Evolutionary conservation across 64 coral and sea anemone species (phyloP), one percentile per base, ranked within the genome.

Genomic region (Hydrozoanthus tunicans): DNA sequence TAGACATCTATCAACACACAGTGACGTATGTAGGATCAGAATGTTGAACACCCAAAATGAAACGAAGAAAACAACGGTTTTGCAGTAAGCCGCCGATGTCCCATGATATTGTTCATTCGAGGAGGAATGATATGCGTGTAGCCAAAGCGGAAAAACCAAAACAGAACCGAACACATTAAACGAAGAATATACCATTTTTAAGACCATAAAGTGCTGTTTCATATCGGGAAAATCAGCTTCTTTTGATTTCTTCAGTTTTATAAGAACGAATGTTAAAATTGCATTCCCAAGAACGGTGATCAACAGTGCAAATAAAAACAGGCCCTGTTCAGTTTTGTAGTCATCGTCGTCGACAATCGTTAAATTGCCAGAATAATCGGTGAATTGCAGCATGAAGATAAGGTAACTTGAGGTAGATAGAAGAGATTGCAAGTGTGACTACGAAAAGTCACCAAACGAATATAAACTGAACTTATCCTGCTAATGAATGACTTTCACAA

Each of bases 181-280:
- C 83, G 17, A 23, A 7, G 83, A 56, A 26, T 86, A 86, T 11
- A 7, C 83, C 7, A 73, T 86, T 0, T 59, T 27, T 15, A 86
- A 12, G 23, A 54, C 23, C 53, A 52, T 59, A 67, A 72, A 86
- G 14, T 86, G 83, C 55, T 86, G 67, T 53, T 73, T 86, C 83
- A 86, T 86, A 11, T 86, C 83, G 32, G 83, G 83, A 57, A 86
- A 86, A 67, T 86, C 83, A 3, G 58, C 8, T 13, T 86, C 83
- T 86, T 86, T 86, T 7, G 83, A 73, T 58, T 86, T 67, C 20
- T 86, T 86, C 52, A 86, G 65, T 71, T 86, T 86, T 6, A 86
- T 32, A 8, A 72, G 53, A 5, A 86, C 83, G 56, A 86, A 86
- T 15, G 64, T 73, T 67, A 73, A 86, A 73, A 10, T 59, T 1